phyloP scores from a whole-genome alignment of 92 coral and sea anemone genomes.

The Pocillopora meandrina region DNA sequence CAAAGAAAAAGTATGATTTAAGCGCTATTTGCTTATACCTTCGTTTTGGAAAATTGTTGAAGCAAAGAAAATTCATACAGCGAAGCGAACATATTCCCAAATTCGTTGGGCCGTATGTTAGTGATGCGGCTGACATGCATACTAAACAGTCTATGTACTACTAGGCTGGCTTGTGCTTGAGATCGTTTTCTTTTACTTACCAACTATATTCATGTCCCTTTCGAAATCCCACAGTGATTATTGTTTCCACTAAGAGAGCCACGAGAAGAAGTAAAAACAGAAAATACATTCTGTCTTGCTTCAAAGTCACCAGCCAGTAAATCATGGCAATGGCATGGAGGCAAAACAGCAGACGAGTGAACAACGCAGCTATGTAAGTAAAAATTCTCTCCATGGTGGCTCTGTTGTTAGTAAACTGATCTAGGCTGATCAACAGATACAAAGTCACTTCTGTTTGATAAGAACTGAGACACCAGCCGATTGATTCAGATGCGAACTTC shows the following conservation, averaged over 20 bases:
- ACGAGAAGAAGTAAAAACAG: constrained; percentile 66
- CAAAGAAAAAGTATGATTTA: no score
- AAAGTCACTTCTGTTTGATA: constrained; percentile 1
- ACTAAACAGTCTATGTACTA: no score
- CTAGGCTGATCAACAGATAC: background rate
- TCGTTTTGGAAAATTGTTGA: no score
- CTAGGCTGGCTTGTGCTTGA: no score
- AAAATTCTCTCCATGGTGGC: constrained; percentile 82
- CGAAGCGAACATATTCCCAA: no score
- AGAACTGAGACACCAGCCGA: background rate
- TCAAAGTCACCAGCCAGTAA: constrained; percentile 82
- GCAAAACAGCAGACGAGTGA: constrained; percentile 82
- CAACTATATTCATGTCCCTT: constrained; percentile 92
- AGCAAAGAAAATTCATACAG: no score
- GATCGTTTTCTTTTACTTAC: constrained; percentile 52
- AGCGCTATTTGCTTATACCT: no score
- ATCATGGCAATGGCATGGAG: constrained; percentile 81
- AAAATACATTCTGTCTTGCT: constrained; percentile 57
- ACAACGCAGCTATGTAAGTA: constrained; percentile 83
- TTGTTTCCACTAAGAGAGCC: constrained; percentile 75
- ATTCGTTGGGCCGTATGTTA: no score
- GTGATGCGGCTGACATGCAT: no score
- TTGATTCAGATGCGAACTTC: background rate
- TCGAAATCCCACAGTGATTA: constrained; percentile 80
- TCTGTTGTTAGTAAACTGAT: background rate